Base-by-base conservation (phyloP, 2,888 invertebrate genomes). In the Sinhomidia bicolor region DNA sequence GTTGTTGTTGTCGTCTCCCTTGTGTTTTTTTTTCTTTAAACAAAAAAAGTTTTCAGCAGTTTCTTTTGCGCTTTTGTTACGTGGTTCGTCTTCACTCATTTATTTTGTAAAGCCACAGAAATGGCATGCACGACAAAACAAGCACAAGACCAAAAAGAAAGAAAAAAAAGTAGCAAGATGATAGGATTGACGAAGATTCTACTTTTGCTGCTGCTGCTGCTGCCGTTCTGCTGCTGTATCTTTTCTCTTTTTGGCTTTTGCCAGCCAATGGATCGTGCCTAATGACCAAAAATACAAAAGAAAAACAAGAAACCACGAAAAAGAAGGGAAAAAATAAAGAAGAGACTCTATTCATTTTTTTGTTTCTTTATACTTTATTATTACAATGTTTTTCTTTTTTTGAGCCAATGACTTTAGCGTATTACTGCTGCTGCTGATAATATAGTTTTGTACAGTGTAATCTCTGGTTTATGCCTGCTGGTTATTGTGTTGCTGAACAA, bases 191-290 rank as follows among this genome's bases (percentile, higher is more conserved):
- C 17, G 20, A 32, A 54, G 20, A 54, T 32, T 57, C 7, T 79
- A 6, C 0, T 7, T 54, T 17, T 14, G n/a, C 17, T 54, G 4
- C 51, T 32, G 17, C 71, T 44, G 41, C 20, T 71, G 44, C 68
- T 41, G 10, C 14, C n/a, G 44, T 44, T 29, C 17, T 32, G 60
- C 36, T 71, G 71, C 4, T 71, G 41, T 9, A 60, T 41, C n/a
- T 68, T 65, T 79, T 71, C 54, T 17, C 60, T 80, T 83, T 80
- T 83, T 26, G 29, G 51, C 54, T 68, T 68, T 81, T n/a, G n/a
- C n/a, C n/a, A n/a, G 47, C 54, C 80, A 82, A 80, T 88, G 82
- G 82, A 82, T 88, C 88, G 88, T 88, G 88, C 88, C 74, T 88
- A 88, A 88, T 83, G 88, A 83, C 78, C 83, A 88, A 82, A 84